phyloP scores from a whole-genome alignment of 1,140 invertebrate species.

The Drosophila neocordata region DNA sequence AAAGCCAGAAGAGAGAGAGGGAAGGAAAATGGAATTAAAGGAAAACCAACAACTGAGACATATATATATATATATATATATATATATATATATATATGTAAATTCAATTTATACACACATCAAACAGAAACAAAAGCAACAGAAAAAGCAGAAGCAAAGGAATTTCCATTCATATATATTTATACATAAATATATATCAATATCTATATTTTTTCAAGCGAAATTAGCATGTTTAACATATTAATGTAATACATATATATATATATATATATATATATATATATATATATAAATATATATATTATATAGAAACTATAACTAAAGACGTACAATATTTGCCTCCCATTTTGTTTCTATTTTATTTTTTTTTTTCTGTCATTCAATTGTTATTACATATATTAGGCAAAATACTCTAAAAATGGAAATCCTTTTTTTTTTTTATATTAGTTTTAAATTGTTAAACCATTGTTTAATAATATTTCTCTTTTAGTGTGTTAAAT shows the following conservation, averaged over 20 bases:
- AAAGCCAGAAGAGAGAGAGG: conserved; percentile 9
- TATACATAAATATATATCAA: conserved; percentile 29
- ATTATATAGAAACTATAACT: conserved; percentile 52
- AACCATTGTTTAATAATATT: conserved; percentile 21
- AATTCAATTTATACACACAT: conserved; percentile 68
- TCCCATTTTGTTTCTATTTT: neutral
- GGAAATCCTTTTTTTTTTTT: conserved; percentile 23
- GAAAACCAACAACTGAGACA: conserved; percentile 44
- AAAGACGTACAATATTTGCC: conserved; percentile 58
- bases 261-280: too few species aligned
- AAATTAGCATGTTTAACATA: conserved; percentile 73
- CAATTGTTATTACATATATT: conserved; percentile 39
- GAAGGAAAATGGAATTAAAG: conserved; percentile 33
- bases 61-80: too few species aligned
- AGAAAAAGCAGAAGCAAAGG: neutral
- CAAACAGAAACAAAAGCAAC: conserved; percentile 1
- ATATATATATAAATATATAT: conserved; percentile 31
- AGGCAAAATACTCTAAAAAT: conserved; percentile 53
- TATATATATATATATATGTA: too few species aligned
- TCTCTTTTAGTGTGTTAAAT: conserved; percentile 33
- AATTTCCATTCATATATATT: conserved; percentile 37
- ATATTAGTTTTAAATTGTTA: conserved; percentile 23
- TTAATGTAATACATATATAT: conserved; percentile 23
- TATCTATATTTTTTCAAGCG: conserved; percentile 71
- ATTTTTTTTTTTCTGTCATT: conserved; percentile 38